Conservation (phyloP, 2,888 invertebrate genomes). For the Bombylius discolor region DNA sequence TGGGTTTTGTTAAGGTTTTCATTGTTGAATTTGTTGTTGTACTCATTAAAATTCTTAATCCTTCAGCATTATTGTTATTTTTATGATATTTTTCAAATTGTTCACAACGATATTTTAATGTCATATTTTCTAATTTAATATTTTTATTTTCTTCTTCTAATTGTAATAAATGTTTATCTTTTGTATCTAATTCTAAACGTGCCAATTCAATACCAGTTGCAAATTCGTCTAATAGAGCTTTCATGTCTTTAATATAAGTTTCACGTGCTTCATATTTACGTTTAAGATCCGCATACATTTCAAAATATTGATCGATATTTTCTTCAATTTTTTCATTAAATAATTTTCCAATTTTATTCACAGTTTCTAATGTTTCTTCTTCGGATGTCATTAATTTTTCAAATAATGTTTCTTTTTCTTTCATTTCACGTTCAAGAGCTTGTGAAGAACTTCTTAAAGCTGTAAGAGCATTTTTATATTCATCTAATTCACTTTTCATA, state of each 20-base stretch:
- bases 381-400: conserved; percentile 34
- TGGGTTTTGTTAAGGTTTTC: too few relatives aligned
- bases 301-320: conserved; percentile 32
- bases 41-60: too few relatives aligned
- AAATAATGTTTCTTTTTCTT: conserved; percentile 33
- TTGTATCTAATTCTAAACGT: conserved; percentile 33
- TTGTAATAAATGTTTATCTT: conserved; percentile 28
- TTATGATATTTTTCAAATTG: conserved; percentile 11
- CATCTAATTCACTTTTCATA: conserved; percentile 23
- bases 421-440: conserved; percentile 32
- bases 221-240: conserved; percentile 35
- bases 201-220: conserved; percentile 35
- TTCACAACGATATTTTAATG: conserved; percentile 23
- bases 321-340: conserved; percentile 36
- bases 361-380: conserved; percentile 35
- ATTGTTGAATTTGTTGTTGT: too few relatives aligned
- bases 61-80: too few relatives aligned
- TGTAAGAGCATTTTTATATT: conserved; percentile 25
- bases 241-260: conserved; percentile 35
- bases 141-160: conserved; percentile 33
- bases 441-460: conserved; percentile 27
- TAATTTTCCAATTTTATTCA: conserved; percentile 37
- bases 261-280: conserved; percentile 35
- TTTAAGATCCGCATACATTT: conserved; percentile 33
- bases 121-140: conserved; percentile 33